Evolutionary conservation across 2,113 vertebrate species (phyloP), one percentile per base, ranked within the genome.

Genomic region (Psammodynastes pulverulentus): DNA sequence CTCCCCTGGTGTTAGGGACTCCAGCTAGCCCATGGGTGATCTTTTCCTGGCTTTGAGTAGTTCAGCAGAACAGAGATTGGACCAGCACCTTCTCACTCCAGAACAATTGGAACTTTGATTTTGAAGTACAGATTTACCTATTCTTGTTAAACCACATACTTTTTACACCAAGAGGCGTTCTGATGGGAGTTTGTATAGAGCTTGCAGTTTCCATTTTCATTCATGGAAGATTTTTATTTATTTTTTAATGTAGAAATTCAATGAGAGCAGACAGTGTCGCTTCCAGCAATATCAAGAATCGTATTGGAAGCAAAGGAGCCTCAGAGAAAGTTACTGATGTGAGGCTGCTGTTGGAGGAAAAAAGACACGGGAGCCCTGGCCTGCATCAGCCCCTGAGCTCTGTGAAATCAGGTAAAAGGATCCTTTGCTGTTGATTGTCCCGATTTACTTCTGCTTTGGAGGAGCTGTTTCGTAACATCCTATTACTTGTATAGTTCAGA

Each of bases 301-400:
- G 99, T 91, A 98, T 99, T 54, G 99, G 98, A 29, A 96, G 94
- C 95, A 99, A 99, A 96, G 95, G 98, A 10, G 84, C 96, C 0
- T 93, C 97, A 0, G 97, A 97, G 96, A 98, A 99, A 91, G 98
- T 99, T 93, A 98, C 97, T 0, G 99, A 99, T 89, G 98, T 99
- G 12, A 97, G 99, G 12, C 98, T 99, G 56, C 97, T 99, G 51
- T 95, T 99, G 95, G 98, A 99, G 96, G 99, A 99, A 96, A 99
- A 99, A 92, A 97, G 99, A 53, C 98, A 99, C 84, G 98, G 98
- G 2, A 98, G 97, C 2, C 94, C 92, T 0, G 96, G 97, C 52
- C 97, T 97, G 39, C 97, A 97, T 24, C 97, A 96, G 89, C 92
- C 96, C n/a, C 95, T 94, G 93, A 93, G 96, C 48, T 96, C 52